These are phyloP conservation scores for Brachionus rubens DNA, from an alignment of 1,140 invertebrate species.

Conservation along the genomic window DNA sequence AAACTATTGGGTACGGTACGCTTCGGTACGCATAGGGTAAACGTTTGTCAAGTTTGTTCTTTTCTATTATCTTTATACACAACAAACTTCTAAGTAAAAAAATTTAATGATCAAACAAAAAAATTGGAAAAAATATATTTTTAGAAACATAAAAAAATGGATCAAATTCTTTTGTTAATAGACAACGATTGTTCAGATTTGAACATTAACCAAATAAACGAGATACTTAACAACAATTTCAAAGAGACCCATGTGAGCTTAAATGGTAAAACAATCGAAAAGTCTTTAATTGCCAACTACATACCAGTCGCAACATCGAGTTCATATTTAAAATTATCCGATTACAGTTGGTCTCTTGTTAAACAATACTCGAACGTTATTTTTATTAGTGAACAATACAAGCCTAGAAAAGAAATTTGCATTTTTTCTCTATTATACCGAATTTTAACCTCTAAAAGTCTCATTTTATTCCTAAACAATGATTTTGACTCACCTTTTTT, in stretches of 20 bases:
- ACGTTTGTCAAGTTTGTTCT: no score
- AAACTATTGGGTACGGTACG: no score
- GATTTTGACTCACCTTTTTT: not conserved
- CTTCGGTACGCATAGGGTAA: no score
- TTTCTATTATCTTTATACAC: no score
- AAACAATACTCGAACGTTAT: not conserved
- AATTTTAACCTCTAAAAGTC: not conserved
- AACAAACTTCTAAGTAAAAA: no score
- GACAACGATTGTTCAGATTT: slow-evolving; percentile 8
- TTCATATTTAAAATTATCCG: not conserved
- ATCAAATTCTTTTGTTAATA: slow-evolving; percentile 16
- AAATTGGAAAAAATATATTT: no score
- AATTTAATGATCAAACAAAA: no score
- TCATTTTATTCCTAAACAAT: not conserved
- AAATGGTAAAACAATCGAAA: slow-evolving; percentile 1
- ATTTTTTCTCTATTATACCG: not conserved
- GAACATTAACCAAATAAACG: slow-evolving; percentile 4
- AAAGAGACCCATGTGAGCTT: not conserved
- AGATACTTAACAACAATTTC: not conserved
- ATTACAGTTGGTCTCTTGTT: not conserved
- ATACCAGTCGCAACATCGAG: not conserved
- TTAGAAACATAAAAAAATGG: no score
- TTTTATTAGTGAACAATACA: not conserved
- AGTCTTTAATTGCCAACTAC: not conserved
- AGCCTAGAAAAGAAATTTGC: not conserved